phyloP scores from a whole-genome alignment of 1,140 invertebrate genomes.

The Ooceraea biroi region DNA sequence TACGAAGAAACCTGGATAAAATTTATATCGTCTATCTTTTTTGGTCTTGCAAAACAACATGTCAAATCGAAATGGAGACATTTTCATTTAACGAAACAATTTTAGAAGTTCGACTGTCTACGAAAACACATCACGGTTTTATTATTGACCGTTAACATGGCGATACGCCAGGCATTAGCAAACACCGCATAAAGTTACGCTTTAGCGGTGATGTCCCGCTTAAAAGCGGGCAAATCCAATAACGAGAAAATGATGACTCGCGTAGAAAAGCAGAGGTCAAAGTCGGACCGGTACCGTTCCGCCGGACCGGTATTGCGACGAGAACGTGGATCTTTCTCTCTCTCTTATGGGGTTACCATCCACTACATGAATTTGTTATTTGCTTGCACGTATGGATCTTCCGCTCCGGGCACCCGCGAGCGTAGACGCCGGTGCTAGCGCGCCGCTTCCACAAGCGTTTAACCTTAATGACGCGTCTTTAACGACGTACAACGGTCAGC shows the following conservation, averaged over 20 bases:
- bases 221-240: conserved; percentile 34
- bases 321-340: conserved; percentile 15
- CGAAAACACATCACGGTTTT: background rate
- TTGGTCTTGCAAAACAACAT: background rate
- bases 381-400: conserved; percentile 61
- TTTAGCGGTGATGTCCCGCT: background rate
- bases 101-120: background rate
- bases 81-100: background rate
- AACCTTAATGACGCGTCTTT: conserved; percentile 86
- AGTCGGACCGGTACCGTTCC: conserved; percentile 55
- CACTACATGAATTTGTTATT: conserved; percentile 72
- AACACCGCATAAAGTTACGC: background rate
- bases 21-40: background rate
- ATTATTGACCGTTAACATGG: background rate
- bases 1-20: background rate
- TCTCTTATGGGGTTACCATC: background rate
- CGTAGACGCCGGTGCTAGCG: conserved; percentile 65
- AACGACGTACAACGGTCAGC: conserved; percentile 82
- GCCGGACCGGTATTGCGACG: conserved; percentile 33
- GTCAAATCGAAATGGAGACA: background rate
- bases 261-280: conserved; percentile 63
- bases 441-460: conserved; percentile 79
- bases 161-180: conserved; percentile 13
- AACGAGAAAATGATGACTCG: conserved; percentile 62
- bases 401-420: conserved; percentile 49